Conservation (phyloP, 2,888 invertebrate genomes). For the Platycheirus albimanus region DNA sequence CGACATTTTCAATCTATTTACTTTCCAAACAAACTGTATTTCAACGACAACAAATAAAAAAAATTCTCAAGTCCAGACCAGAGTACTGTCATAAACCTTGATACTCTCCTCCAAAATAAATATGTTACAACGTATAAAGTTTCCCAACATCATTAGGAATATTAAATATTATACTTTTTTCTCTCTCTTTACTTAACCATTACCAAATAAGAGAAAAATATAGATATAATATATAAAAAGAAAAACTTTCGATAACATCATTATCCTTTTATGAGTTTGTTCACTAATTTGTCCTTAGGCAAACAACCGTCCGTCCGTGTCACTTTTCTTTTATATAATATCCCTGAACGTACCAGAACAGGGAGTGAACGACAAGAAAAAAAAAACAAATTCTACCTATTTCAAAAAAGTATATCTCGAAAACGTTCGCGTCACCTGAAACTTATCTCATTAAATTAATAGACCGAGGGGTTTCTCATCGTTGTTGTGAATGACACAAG, state of each 20-base stretch:
- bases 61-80: no score
- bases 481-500: background rate
- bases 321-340: slow-evolving; percentile 39
- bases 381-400: background rate
- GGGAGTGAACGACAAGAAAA: background rate
- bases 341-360: background rate
- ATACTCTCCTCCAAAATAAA: background rate
- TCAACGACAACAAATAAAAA: no score
- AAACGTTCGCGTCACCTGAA: slow-evolving; percentile 61
- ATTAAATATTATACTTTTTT: slow-evolving; percentile 37
- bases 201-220: slow-evolving; percentile 7
- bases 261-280: slow-evolving; percentile 65
- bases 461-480: slow-evolving; percentile 27
- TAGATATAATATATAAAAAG: background rate
- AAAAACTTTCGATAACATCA: slow-evolving; percentile 57
- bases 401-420: slow-evolving; percentile 11
- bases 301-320: slow-evolving; percentile 41
- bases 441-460: slow-evolving; percentile 72
- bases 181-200: slow-evolving; percentile 10
- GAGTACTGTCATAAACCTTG: background rate
- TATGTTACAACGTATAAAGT: slow-evolving; percentile 44
- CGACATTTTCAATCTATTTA: slow-evolving; percentile 23
- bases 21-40: background rate
- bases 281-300: slow-evolving; percentile 60
- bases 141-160: slow-evolving; percentile 58